These are phyloP conservation scores for Artemia franciscana DNA, from an alignment of 1,140 invertebrate species.

Conservation along the genomic window DNA sequence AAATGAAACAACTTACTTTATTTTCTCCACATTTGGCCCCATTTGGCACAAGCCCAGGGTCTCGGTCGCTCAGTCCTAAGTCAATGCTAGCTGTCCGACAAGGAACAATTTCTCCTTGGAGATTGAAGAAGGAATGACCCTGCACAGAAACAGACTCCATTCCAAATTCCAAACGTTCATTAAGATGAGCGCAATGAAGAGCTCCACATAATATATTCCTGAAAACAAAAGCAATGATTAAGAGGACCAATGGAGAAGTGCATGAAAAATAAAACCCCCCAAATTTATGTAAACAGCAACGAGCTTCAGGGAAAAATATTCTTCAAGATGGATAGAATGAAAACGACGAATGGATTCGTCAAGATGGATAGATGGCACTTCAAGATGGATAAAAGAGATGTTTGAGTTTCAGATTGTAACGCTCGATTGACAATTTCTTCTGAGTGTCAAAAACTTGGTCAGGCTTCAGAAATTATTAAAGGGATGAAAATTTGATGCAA, in stretches of 20 bases:
- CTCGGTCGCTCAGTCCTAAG: constrained; percentile 65
- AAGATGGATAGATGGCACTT: too few relatives aligned
- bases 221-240: constrained; percentile 9
- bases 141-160: constrained; percentile 70
- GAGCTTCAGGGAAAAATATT: neutral
- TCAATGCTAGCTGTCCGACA: constrained; percentile 75
- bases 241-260: neutral
- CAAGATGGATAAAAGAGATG: too few relatives aligned
- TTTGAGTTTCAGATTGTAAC: too few relatives aligned
- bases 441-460: too few relatives aligned
- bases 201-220: constrained; percentile 67
- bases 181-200: constrained; percentile 77
- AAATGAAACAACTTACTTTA: constrained; percentile 39
- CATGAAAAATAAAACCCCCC: neutral
- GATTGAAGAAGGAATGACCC: constrained; percentile 55
- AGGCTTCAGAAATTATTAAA: too few relatives aligned
- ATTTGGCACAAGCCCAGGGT: constrained; percentile 83
- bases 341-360: too few relatives aligned
- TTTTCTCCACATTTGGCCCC: constrained; percentile 76
- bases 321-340: constrained; percentile 18
- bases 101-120: constrained; percentile 38
- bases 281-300: neutral
- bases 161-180: constrained; percentile 85
- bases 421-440: too few relatives aligned
- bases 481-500: too few relatives aligned